Evolutionary conservation across 2,113 vertebrate genomes (phyloP).

Genomic region (Rhombomys opimus): DNA sequence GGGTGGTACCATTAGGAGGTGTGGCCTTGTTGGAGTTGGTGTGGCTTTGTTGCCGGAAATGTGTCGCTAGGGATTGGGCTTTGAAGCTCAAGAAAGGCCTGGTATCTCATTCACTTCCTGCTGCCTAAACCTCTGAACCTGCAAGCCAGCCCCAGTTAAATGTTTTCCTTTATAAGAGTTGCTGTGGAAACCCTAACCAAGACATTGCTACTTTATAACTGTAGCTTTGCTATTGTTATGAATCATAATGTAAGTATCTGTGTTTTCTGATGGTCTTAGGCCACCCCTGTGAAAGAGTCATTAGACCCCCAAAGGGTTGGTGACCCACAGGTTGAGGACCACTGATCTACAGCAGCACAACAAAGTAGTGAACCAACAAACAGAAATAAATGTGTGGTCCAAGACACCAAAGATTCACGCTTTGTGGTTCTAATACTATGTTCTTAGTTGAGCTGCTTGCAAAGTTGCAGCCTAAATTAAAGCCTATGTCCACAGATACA

Average conservation of each 20-base stretch:
- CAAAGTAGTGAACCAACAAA: neutral
- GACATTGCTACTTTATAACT: neutral
- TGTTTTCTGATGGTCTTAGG: neutral
- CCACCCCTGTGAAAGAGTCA: neutral
- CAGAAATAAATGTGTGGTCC: neutral
- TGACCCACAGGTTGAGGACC: neutral
- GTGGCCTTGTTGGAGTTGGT: neutral
- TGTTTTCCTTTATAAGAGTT: neutral
- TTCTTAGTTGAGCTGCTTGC: neutral
- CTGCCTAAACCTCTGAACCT: neutral
- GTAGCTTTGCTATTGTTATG: neutral
- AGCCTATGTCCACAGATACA: neutral
- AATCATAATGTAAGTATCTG: neutral
- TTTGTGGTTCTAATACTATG: neutral
- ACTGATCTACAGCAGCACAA: too few species aligned
- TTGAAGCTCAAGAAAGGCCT: neutral
- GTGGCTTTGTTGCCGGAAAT: neutral
- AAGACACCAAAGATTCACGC: neutral
- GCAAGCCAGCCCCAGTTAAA: neutral
- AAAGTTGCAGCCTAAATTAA: slow-evolving; percentile 41
- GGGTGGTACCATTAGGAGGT: neutral
- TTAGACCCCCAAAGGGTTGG: neutral
- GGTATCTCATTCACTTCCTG: neutral
- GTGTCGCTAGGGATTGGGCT: neutral
- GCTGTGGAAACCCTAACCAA: neutral